Evolutionary conservation across 2,888 invertebrate genomes (phyloP).

Genomic region (Himalopsyche anomala): DNA sequence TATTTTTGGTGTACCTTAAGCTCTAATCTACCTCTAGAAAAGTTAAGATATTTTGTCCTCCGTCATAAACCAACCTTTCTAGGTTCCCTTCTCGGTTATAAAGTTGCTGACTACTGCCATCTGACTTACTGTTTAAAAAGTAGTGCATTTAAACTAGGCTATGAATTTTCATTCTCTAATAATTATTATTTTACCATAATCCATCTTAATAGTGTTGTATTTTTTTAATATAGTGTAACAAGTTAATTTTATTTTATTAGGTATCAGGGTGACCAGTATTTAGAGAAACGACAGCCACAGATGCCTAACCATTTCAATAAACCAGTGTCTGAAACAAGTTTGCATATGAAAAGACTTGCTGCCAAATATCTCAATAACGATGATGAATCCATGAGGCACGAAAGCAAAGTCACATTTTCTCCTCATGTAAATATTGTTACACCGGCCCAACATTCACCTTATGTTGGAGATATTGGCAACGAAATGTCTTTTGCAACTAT

Average conservation of each 20-base stretch:
- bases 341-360: conserved; percentile 76
- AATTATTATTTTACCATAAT: too few species aligned
- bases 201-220: too few species aligned
- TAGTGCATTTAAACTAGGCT: too few species aligned
- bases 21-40: too few species aligned
- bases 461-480: conserved; percentile 54
- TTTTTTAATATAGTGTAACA: too few species aligned
- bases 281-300: background rate
- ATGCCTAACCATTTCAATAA: conserved; percentile 60
- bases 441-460: background rate
- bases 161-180: too few species aligned
- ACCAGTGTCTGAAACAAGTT: conserved; percentile 72
- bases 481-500: conserved; percentile 82
- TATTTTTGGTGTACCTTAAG: too few species aligned
- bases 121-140: too few species aligned
- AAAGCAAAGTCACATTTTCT: conserved; percentile 32
- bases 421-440: background rate
- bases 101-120: too few species aligned
- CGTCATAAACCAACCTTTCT: too few species aligned
- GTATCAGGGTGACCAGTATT: background rate
- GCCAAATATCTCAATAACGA: conserved; percentile 70
- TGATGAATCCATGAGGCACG: conserved; percentile 13
- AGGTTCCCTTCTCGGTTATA: too few species aligned
- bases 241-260: background rate
- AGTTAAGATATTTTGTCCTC: too few species aligned